Evolutionary conservation across 2,888 invertebrate genomes (phyloP).

Genomic region (Calephelis perditalis): DNA sequence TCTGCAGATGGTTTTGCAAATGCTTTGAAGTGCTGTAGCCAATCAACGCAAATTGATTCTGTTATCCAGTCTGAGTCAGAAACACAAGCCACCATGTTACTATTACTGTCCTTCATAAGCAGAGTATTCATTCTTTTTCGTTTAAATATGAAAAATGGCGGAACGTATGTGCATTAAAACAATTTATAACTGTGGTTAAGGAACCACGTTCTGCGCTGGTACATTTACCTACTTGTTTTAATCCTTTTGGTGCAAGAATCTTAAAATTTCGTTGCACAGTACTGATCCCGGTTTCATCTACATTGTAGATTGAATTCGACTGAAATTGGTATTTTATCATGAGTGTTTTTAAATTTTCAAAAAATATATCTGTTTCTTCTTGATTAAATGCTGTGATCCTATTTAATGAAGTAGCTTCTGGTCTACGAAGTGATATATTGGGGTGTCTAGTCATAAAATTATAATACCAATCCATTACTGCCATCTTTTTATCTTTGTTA

Average conservation of each 20-base stretch:
- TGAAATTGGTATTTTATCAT: slow-evolving; percentile 23
- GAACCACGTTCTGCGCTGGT: slow-evolving; percentile 26
- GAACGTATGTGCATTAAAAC: slow-evolving; percentile 27
- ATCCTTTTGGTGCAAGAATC: slow-evolving; percentile 25
- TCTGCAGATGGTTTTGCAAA: slow-evolving; percentile 9
- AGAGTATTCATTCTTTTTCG: slow-evolving; percentile 26
- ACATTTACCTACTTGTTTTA: slow-evolving; percentile 26
- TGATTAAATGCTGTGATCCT: slow-evolving; percentile 26
- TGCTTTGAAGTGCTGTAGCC: slow-evolving; percentile 8
- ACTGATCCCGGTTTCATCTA: slow-evolving; percentile 27
- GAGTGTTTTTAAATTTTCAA: slow-evolving; percentile 19
- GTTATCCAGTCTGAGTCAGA: slow-evolving; percentile 6
- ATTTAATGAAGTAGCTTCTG: slow-evolving; percentile 29
- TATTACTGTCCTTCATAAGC: slow-evolving; percentile 24
- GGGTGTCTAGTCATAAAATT: slow-evolving; percentile 28
- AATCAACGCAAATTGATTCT: slow-evolving; percentile 2
- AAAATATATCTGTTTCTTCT: slow-evolving; percentile 17
- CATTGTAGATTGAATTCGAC: slow-evolving; percentile 25
- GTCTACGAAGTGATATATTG: slow-evolving; percentile 24
- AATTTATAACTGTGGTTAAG: slow-evolving; percentile 25
- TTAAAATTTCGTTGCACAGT: slow-evolving; percentile 23
- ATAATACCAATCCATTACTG: slow-evolving; percentile 31
- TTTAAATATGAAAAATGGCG: slow-evolving; percentile 28
- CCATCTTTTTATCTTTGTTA: slow-evolving; percentile 26
- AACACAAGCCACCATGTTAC: slow-evolving; percentile 6